Evolutionary conservation across 2,113 vertebrate species (phyloP).

Genomic region (Chiloscyllium plagiosum): DNA sequence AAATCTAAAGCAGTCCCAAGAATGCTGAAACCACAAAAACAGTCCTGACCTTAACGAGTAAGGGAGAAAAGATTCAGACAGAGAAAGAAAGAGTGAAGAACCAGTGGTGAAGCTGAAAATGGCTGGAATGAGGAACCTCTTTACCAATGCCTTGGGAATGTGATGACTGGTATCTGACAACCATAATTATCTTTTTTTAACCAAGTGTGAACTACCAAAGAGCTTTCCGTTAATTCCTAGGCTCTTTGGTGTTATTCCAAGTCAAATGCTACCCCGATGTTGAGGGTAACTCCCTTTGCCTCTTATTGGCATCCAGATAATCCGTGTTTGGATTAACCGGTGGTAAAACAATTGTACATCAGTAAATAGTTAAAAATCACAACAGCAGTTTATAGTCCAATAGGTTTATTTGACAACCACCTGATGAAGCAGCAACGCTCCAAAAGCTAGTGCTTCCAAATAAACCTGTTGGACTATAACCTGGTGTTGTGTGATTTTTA

Average conservation of each 20-base stretch:
- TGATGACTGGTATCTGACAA: background rate
- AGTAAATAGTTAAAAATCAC: background rate
- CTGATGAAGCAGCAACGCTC: too few relatives aligned
- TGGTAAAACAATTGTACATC: too few relatives aligned
- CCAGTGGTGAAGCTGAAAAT: background rate
- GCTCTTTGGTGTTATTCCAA: background rate
- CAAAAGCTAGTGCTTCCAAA: too few relatives aligned
- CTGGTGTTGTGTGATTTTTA: too few relatives aligned
- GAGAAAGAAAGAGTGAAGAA: background rate
- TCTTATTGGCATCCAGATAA: background rate
- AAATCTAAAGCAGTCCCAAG: background rate
- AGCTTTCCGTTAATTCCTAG: background rate
- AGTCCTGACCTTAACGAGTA: background rate
- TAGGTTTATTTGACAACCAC: too few relatives aligned
- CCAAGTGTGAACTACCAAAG: background rate
- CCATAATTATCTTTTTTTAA: background rate
- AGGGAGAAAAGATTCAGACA: too few relatives aligned
- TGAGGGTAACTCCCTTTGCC: background rate
- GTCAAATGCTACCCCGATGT: background rate
- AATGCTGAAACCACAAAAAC: background rate
- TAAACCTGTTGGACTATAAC: too few relatives aligned
- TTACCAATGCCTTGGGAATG: background rate
- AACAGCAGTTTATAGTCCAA: too few relatives aligned
- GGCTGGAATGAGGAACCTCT: background rate
- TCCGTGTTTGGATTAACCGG: background rate